phyloP scores from a whole-genome alignment of 2,113 vertebrate genomes.

The Brachyhypopomus occidentalis region DNA sequence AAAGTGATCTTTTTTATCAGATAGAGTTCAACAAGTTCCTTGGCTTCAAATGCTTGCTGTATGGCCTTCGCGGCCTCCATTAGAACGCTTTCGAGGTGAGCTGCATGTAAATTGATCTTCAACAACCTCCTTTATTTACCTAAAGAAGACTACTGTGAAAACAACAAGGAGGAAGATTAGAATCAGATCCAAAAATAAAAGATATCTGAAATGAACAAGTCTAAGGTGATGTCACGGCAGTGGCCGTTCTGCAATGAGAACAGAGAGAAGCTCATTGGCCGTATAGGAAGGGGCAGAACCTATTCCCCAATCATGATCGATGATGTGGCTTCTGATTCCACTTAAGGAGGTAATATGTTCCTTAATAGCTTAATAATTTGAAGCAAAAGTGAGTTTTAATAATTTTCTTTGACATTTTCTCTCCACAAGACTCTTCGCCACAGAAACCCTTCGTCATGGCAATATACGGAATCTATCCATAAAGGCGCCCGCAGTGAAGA shows the following conservation, averaged over 20 bases:
- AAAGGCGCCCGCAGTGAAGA: background rate
- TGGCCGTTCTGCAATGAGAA: background rate
- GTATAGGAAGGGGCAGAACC: background rate
- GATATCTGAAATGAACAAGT: background rate
- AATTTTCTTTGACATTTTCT: slow-evolving; percentile 6
- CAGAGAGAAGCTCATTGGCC: background rate
- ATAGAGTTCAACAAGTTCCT: background rate
- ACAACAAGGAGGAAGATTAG: background rate
- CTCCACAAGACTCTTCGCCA: background rate
- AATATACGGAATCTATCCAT: background rate
- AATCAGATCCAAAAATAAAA: background rate
- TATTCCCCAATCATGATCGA: background rate
- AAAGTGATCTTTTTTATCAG: slow-evolving; percentile 20
- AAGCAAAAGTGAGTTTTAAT: background rate
- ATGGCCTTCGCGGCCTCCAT: background rate
- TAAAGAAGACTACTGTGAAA: background rate
- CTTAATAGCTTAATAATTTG: background rate
- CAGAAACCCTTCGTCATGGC: background rate
- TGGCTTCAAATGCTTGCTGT: slow-evolving; percentile 1
- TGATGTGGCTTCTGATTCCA: background rate
- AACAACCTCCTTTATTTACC: background rate
- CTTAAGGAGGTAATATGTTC: background rate
- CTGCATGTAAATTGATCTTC: background rate
- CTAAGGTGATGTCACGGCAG: background rate
- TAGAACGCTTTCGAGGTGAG: background rate